Percentiles rank a stretch among this genome's conserved stretches.
These are phyloP conservation scores for Melanotaenia parkinsoni DNA, from an alignment of 2,797 vertebrate genomes.

Conservation along the genomic window DNA sequence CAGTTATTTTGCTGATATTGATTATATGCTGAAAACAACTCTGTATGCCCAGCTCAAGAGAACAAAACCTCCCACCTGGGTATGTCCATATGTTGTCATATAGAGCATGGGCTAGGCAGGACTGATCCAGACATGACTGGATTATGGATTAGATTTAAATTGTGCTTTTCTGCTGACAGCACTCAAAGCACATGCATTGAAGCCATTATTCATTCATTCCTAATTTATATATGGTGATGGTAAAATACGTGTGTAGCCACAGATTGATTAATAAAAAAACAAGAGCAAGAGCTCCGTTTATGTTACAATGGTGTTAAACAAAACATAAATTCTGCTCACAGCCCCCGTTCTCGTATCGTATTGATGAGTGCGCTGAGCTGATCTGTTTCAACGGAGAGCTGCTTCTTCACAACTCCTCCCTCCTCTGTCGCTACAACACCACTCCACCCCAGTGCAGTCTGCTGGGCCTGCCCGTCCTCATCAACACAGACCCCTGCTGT, in stretches of 20 bases:
- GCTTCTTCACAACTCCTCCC: conserved; percentile 93
- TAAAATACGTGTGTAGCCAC: too few species aligned
- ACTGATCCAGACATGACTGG: not conserved
- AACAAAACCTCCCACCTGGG: too few species aligned
- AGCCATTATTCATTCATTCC: too few species aligned
- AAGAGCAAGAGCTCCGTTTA: not conserved
- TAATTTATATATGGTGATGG: too few species aligned
- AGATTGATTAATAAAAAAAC: not conserved
- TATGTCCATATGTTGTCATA: not conserved
- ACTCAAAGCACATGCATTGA: too few species aligned
- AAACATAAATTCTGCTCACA: conserved; percentile 60
- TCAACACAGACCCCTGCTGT: conserved; percentile 93
- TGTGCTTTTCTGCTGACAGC: too few species aligned
- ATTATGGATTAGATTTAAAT: not conserved
- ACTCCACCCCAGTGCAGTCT: conserved; percentile 93
- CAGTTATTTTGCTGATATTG: not conserved
- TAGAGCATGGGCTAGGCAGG: not conserved
- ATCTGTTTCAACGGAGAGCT: conserved; percentile 92
- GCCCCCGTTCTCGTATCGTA: conserved; percentile 91
- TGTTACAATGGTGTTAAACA: not conserved
- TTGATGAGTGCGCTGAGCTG: conserved; percentile 94
- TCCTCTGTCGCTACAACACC: conserved; percentile 90
- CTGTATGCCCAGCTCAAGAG: not conserved
- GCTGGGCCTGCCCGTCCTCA: conserved; percentile 92
- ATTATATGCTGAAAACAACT: not conserved